Percentiles rank a stretch among this genome's conserved stretches.
These are phyloP conservation scores for Erebia aethiops DNA, from an alignment of 2,888 invertebrate species.

Conservation along the genomic window DNA sequence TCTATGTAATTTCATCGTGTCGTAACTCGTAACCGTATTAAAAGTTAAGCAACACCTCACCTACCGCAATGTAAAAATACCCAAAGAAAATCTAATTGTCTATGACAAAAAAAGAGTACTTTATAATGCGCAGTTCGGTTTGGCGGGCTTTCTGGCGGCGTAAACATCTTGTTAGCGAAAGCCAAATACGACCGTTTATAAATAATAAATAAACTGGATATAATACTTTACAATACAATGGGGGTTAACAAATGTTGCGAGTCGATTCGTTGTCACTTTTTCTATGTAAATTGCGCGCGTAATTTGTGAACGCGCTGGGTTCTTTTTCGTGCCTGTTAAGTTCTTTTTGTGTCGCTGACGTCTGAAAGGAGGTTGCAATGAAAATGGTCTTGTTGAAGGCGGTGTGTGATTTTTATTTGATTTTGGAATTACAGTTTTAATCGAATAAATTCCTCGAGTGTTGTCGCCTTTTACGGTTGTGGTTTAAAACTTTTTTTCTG, in stretches of 20 bases:
- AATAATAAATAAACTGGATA: slow-evolving; percentile 62
- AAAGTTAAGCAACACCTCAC: slow-evolving; percentile 21
- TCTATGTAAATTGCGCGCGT: slow-evolving; percentile 75
- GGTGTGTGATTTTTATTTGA: slow-evolving; percentile 42
- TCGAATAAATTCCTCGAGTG: slow-evolving; percentile 25
- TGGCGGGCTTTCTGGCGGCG: slow-evolving; percentile 63
- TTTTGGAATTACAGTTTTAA: slow-evolving; percentile 23
- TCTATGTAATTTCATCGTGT: not conserved
- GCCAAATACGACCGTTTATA: slow-evolving; percentile 77
- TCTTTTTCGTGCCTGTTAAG: slow-evolving; percentile 39
- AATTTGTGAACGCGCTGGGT: slow-evolving; percentile 67
- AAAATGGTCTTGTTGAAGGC: slow-evolving; percentile 26
- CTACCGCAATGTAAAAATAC: slow-evolving; percentile 31
- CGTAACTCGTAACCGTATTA: not conserved
- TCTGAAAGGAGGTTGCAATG: slow-evolving; percentile 46
- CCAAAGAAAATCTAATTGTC: slow-evolving; percentile 25
- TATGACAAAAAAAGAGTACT: slow-evolving; percentile 23
- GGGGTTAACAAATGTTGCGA: slow-evolving; percentile 73
- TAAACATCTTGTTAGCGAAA: slow-evolving; percentile 77
- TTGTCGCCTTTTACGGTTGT: slow-evolving; percentile 17
- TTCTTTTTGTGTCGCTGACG: slow-evolving; percentile 49
- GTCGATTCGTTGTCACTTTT: slow-evolving; percentile 71
- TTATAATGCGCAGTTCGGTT: slow-evolving; percentile 36
- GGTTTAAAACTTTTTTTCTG: slow-evolving; percentile 6
- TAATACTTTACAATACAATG: slow-evolving; percentile 65